Base-by-base conservation (phyloP, 2,797 vertebrate genomes). In the Gallirallus australis region DNA sequence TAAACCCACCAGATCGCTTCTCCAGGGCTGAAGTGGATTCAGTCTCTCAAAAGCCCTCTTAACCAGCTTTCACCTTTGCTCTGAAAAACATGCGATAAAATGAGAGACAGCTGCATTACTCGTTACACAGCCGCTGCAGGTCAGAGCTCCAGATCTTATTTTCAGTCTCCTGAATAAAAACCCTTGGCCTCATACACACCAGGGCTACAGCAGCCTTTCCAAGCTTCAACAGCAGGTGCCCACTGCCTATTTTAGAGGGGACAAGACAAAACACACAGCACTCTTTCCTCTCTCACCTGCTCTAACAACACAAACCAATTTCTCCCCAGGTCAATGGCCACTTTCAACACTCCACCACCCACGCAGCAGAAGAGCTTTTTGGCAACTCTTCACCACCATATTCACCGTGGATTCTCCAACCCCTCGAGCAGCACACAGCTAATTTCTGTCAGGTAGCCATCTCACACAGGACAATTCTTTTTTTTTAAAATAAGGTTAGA, bases 1-100 rank as follows among this genome's bases (percentile, higher is more conserved):
- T 28, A 68, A n/a, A 77, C 28, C 28, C 57, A 7, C 0, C 0
- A 0, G 47, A 25, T 2, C 1, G 4, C 8, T 14, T 11, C 7
- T 1, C 50, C 0, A 1, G 53, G 72, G 12, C 40, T 45, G 42
- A 24, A 56, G 33, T 9, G 50, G 35, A 5, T 1, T 17, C 59
- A 24, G 47, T 4, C 63, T 59, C 76, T 66, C 61, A 52, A 23
- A 54, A 54, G 21, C 30, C 9, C 45, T 37, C 63, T 63, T 17
- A 42, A 30, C 12, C 61, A 59, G 9, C 7, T 17, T 45, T 16
- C 88, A 83, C 35, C 40, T 63, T 37, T 40, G 54, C 27, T 77
- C 88, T 80, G 56, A 9, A 52, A 65, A 75, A n/a, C 16, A 11
- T 0, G 1, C 4, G 0, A 25, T 10, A 63, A 16, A 71, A 65